Conservation (phyloP, 2,797 vertebrate species). For the Pangasius mekongensis region DNA sequence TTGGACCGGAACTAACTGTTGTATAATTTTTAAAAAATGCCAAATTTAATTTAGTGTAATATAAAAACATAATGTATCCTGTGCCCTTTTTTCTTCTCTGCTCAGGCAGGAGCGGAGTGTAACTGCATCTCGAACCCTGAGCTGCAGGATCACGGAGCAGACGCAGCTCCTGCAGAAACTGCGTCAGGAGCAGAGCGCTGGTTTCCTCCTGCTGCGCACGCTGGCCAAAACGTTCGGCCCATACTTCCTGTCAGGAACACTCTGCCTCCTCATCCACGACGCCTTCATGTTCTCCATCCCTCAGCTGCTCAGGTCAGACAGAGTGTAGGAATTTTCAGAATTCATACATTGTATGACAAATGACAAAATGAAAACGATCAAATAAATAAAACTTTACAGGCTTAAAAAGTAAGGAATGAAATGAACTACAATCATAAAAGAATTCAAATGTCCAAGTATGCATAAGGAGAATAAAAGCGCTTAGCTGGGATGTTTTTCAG, state of each 20-base stretch:
- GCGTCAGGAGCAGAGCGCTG: constrained; percentile 54
- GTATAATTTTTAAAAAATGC: neutral
- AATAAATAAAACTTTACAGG: neutral
- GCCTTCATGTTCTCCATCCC: constrained; percentile 83
- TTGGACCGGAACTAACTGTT: neutral
- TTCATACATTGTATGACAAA: neutral
- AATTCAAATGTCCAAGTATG: no score
- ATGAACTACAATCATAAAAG: neutral
- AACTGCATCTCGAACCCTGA: constrained; percentile 28
- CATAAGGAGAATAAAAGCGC: neutral
- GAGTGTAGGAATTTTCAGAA: neutral
- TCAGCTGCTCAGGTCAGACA: constrained; percentile 81
- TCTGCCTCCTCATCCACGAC: constrained; percentile 78
- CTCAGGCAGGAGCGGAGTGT: constrained; percentile 47
- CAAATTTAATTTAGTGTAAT: neutral
- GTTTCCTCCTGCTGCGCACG: constrained; percentile 67
- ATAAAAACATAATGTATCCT: neutral
- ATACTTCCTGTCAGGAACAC: constrained; percentile 78
- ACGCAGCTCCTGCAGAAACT: constrained; percentile 66
- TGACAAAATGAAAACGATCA: neutral
- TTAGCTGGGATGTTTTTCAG: neutral
- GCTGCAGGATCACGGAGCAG: constrained; percentile 64
- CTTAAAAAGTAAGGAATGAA: neutral
- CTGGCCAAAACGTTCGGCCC: constrained; percentile 75
- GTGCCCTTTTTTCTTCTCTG: neutral